Conservation (phyloP, 2,797 vertebrate genomes). For the Karalla daura region DNA sequence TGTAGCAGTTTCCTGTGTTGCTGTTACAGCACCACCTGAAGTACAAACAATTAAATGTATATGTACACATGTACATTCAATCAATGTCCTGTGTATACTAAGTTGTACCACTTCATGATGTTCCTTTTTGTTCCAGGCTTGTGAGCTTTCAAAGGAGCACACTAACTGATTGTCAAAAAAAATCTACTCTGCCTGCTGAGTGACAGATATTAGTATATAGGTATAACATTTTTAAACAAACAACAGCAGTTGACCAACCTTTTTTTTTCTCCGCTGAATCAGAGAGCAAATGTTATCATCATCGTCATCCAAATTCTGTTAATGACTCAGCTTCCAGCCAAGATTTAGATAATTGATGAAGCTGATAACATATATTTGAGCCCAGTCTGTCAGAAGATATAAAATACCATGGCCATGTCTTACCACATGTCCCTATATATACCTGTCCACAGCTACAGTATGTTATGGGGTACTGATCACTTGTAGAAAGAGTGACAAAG, state of each 20-base stretch:
- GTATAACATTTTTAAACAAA: background rate
- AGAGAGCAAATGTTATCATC: background rate
- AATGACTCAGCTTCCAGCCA: background rate
- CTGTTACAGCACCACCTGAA: slow-evolving; percentile 29
- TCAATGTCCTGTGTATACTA: background rate
- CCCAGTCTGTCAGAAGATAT: no score
- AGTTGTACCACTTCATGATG: background rate
- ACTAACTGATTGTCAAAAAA: background rate
- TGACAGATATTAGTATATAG: background rate
- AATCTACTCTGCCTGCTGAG: background rate
- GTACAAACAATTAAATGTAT: background rate
- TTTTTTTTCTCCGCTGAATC: background rate
- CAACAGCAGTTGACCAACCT: no score
- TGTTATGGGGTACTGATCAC: no score
- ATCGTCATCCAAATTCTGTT: background rate
- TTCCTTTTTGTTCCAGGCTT: background rate
- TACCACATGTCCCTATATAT: no score
- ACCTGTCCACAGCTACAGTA: no score
- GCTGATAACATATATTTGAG: background rate
- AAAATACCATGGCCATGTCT: no score
- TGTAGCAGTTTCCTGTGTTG: slow-evolving; percentile 61
- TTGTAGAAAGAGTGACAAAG: no score
- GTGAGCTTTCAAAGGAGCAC: background rate
- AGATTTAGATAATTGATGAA: background rate
- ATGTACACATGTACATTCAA: background rate